Base-by-base conservation (phyloP, 1,140 invertebrate genomes). In the Brachionus angularis region DNA sequence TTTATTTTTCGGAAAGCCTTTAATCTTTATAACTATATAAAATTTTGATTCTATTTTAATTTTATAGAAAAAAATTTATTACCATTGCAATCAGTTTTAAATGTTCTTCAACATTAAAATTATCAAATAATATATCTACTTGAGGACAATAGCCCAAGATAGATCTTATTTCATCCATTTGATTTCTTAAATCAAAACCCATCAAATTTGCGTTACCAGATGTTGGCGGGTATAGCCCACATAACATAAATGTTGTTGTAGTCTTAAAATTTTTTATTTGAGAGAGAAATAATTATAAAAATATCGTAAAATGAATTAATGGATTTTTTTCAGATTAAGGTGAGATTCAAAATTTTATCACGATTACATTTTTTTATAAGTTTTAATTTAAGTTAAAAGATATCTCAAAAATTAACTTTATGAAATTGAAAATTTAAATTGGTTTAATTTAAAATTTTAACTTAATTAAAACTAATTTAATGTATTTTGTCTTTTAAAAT, bases 91-190 rank as follows among this genome's bases (percentile, higher is more conserved):
- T 95, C 80, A 95, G 93, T 70, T 87, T 83, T 10, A 97, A 83
- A 81, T 96, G 93, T 81, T 98, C 90, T 31, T 85, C 83, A 0
- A 96, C 92, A n/a, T 89, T 95, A 50, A 96, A 83, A 74, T 90
- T 88, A 62, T 91, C 87, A 78, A 96, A 95, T 1, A 96, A 84
- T 71, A 96, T 89, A 79, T 97, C 91, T 78, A 96, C 91, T 80
- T 98, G 95, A 5, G 93, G 93, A 81, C 94, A 98, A 4, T 93
- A 82, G 0, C 93, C 92, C 0, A 93, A 80, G 70, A 87, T 88
- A 33, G 83, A 79, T 23, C 90, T 83, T 1, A 89, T 88, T 18
- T 76, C 74, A 7, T 80, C 75, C 49, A 84, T 81, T 67, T 84
- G 76, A 5, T 74, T 83, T 47, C 79, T 75, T 46, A 89, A 84